Conservation (phyloP, 2,113 vertebrate species). For the Coptodon rendalli region DNA sequence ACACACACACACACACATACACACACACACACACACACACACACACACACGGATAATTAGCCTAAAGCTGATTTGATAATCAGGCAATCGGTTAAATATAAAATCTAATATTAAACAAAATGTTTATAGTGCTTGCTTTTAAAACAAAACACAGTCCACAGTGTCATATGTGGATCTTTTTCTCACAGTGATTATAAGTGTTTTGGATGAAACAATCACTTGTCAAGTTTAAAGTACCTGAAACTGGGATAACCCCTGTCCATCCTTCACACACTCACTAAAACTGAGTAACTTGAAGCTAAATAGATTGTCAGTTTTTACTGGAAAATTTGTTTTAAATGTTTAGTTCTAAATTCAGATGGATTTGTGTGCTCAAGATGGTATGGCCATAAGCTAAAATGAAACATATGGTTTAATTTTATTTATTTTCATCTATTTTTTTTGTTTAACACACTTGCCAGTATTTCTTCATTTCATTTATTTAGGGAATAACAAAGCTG, state of each 20-base stretch:
- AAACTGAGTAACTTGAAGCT: not conserved
- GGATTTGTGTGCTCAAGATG: not conserved
- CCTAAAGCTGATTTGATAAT: not conserved
- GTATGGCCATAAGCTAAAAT: not conserved
- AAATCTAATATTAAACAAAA: not conserved
- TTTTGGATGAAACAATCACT: not conserved
- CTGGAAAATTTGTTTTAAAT: not conserved
- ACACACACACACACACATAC: no score
- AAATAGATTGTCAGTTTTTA: not conserved
- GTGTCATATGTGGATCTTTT: not conserved
- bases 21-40: not conserved
- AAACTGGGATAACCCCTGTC: accelerated
- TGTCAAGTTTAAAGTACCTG: not conserved
- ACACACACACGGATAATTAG: accelerated
- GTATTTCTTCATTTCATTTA: not conserved
- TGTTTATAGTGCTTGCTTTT: not conserved
- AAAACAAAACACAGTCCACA: not conserved
- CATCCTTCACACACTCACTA: not conserved
- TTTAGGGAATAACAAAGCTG: not conserved
- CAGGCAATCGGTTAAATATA: not conserved
- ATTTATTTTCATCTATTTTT: not conserved
- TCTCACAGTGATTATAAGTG: not conserved
- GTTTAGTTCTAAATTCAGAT: not conserved
- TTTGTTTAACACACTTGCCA: not conserved
- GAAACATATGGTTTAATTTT: accelerated